Conservation (phyloP, 2,113 vertebrate genomes). For the Oriolus oriolus region DNA sequence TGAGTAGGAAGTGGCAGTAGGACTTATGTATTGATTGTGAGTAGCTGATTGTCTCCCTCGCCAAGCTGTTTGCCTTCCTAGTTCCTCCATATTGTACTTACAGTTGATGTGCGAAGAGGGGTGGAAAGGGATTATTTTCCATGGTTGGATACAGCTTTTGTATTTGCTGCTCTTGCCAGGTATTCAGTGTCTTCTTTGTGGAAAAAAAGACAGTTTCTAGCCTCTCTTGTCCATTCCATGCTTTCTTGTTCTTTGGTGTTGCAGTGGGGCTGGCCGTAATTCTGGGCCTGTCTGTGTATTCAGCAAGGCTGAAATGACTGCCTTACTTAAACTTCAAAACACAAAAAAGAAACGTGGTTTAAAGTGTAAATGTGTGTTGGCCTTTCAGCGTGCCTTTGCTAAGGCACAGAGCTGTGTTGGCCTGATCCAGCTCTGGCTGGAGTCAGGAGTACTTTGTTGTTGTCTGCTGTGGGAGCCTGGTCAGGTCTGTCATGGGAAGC, state of each 20-base stretch:
- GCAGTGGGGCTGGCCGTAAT: background rate
- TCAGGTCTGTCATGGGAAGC: background rate
- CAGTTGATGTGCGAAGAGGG: background rate
- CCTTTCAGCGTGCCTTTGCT: background rate
- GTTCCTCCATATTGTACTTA: background rate
- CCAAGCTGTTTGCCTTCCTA: background rate
- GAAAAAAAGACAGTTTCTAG: background rate
- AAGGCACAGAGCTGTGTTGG: background rate
- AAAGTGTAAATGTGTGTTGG: background rate
- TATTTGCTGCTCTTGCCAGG: background rate
- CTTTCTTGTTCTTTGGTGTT: background rate
- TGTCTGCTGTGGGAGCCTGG: background rate
- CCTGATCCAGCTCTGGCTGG: background rate
- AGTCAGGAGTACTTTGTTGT: background rate
- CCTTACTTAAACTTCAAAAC: background rate
- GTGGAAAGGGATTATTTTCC: background rate
- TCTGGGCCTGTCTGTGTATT: background rate
- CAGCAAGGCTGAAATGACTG: background rate
- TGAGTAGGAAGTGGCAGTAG: background rate
- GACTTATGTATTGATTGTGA: background rate
- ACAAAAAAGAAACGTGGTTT: background rate
- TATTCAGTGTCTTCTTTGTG: background rate
- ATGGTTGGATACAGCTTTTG: background rate
- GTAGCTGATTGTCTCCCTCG: background rate
- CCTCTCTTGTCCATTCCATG: background rate